Percentiles rank a stretch among this genome's conserved stretches.
These are phyloP conservation scores for Drosophila varians DNA, from an alignment of 1,140 invertebrate species.

Conservation along the genomic window DNA sequence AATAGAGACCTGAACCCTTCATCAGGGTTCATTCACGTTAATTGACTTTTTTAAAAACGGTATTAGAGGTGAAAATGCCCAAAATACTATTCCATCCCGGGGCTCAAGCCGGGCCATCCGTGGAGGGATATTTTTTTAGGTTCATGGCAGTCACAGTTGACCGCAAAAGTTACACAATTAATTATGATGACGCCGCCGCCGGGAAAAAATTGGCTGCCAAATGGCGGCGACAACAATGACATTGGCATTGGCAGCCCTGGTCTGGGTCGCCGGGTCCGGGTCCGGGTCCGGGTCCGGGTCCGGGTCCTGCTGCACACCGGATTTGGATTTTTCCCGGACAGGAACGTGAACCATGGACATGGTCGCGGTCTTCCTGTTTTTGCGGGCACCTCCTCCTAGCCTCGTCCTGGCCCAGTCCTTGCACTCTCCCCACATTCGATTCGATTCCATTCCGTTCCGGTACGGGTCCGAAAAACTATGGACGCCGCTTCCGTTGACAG, in stretches of 20 bases:
- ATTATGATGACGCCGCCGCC: constrained; percentile 58
- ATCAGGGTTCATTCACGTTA: constrained; percentile 34
- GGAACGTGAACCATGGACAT: constrained; percentile 18
- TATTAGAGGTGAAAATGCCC: constrained; percentile 2
- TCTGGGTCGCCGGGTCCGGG: not conserved
- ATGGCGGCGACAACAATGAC: constrained; percentile 39
- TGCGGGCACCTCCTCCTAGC: constrained; percentile 11
- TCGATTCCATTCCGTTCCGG: constrained; percentile 37
- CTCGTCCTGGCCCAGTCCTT: not conserved
- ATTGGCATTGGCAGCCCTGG: constrained; percentile 39
- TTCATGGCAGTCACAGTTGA: constrained; percentile 32
- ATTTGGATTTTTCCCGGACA: constrained; percentile 34
- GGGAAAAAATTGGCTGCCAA: constrained; percentile 56
- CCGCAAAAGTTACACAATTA: constrained; percentile 68
- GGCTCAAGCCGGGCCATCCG: not conserved
- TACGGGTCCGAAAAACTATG: constrained; percentile 68
- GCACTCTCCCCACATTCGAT: constrained; percentile 5
- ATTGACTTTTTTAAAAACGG: constrained; percentile 15
- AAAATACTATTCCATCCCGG: constrained; percentile 6
- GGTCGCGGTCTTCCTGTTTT: constrained; percentile 51
- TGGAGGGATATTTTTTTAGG: not conserved
- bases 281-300: constrained; percentile 2
- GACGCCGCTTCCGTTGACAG: constrained; percentile 77
- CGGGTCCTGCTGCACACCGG: constrained; percentile 45
- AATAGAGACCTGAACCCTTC: constrained; percentile 23